A percentile compares a stretch with the other conserved stretches of the same genome.
These are phyloP conservation scores for Vicugna pacos DNA, from an alignment of 2,113 vertebrate species.

Conservation along the genomic window DNA sequence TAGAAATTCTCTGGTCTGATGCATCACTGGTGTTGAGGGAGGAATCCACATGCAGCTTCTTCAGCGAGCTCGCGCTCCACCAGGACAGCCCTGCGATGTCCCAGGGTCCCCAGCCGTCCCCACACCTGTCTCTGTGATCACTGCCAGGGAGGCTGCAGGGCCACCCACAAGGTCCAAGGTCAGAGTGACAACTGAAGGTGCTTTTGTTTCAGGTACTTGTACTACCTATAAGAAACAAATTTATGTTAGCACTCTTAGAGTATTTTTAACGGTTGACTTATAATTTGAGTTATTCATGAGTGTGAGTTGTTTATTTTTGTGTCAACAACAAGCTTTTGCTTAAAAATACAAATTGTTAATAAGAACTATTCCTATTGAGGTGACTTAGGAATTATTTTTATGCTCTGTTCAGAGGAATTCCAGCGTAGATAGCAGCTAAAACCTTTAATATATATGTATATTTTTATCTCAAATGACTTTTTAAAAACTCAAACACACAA, in stretches of 20 bases:
- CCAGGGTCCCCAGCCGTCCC: neutral
- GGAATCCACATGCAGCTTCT: constrained; percentile 65
- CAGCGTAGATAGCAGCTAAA: constrained; percentile 4
- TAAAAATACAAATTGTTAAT: constrained; percentile 3
- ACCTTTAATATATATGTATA: neutral
- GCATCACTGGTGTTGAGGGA: constrained; percentile 17
- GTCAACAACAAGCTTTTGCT: neutral
- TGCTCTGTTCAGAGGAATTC: neutral
- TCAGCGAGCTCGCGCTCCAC: neutral
- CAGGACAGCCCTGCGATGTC: neutral
- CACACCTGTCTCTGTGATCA: neutral
- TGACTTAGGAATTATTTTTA: constrained; percentile 35
- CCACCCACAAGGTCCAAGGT: constrained; percentile 30
- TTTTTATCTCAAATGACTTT: neutral
- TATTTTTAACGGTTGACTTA: neutral
- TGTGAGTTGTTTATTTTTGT: constrained; percentile 11
- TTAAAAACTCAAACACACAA: constrained; percentile 7
- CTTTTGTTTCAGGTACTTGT: constrained; percentile 52
- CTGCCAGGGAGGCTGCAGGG: neutral
- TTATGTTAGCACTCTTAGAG: neutral
- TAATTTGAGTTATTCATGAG: neutral
- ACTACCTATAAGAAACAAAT: constrained; percentile 41
- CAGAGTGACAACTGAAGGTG: neutral
- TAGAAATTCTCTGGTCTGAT: constrained; percentile 41
- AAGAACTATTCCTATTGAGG: neutral